Base-by-base conservation (phyloP, 2,888 invertebrate species). In the Chelonus formosanus region DNA sequence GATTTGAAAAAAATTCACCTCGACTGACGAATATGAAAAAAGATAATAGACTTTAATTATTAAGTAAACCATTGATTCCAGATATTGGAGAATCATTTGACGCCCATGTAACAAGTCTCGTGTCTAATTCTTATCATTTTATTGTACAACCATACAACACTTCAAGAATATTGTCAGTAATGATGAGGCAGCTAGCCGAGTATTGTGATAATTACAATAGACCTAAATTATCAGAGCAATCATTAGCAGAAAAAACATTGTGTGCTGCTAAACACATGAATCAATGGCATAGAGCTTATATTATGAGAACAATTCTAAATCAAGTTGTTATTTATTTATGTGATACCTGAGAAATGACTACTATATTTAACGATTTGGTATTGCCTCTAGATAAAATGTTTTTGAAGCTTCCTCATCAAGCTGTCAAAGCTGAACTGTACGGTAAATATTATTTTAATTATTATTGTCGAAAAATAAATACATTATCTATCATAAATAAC, bases 71-170 rank as follows among this genome's bases (percentile, higher is more conserved):
- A 2, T 67, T 67, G 7, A 80, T 88, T 32, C 86, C 88, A 3
- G 71, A 74, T 2, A 73, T 84, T 50, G 89, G 88, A 3, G 84
- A 86, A 44, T 90, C 87, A 76, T 91, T 92, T 77, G 90, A 92
- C 77, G 90, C 94, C 8, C 88, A 88, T 76, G 86, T 94, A 63
- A 89, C 91, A 0, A 32, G 48, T 6, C 89, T 91, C 86, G 92
- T 92, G 0, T 91, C 93, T 3, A 91, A 90, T 86, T 94, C 94
- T 0, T 88, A 88, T 83, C 90, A 91, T 84, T 92, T 92, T 75
- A 89, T 90, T 52, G 89, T 91, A 55, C 83, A 83, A 59, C 82
- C 83, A 0, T 72, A 72, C 7, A 66, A 72, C 0, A 68, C 68
- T 36, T 67, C 54, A 8, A 4, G 31, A 40, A 4, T 8, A 2